Conservation (phyloP, 1,140 invertebrate genomes). For the Drosophila mayri region DNA sequence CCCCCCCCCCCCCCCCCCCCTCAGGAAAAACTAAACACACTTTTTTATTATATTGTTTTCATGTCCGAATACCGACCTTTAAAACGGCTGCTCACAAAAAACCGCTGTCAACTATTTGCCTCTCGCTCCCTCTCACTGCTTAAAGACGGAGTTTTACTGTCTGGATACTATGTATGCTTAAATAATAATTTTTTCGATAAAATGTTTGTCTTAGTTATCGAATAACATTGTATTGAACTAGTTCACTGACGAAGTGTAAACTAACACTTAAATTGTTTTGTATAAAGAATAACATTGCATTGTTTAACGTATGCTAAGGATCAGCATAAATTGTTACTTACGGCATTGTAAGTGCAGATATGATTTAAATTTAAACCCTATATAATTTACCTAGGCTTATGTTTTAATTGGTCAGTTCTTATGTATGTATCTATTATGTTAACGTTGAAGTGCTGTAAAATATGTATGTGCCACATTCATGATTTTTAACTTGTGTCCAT, state of each 20-base stretch:
- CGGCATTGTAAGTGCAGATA: background rate
- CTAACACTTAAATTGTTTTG: background rate
- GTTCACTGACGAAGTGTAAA: background rate
- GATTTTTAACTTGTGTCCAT: background rate
- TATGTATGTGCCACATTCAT: background rate
- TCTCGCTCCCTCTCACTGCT: no score
- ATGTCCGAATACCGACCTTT: no score
- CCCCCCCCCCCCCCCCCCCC: no score
- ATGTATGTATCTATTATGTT: conserved; percentile 1
- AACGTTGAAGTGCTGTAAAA: background rate
- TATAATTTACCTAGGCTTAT: background rate
- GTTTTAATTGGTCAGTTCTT: background rate
- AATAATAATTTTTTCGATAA: background rate
- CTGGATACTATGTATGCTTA: no score
- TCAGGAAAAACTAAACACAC: no score
- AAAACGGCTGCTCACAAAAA: no score
- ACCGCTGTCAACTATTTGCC: no score
- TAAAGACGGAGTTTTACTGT: no score
- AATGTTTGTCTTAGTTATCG: background rate
- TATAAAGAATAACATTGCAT: conserved; percentile 3
- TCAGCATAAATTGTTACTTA: background rate
- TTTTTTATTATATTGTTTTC: no score
- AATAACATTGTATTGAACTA: background rate
- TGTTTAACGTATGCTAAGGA: background rate
- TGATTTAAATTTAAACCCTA: background rate